Base-by-base conservation (phyloP, 2,797 vertebrate species). In the Lagodon rhomboides region DNA sequence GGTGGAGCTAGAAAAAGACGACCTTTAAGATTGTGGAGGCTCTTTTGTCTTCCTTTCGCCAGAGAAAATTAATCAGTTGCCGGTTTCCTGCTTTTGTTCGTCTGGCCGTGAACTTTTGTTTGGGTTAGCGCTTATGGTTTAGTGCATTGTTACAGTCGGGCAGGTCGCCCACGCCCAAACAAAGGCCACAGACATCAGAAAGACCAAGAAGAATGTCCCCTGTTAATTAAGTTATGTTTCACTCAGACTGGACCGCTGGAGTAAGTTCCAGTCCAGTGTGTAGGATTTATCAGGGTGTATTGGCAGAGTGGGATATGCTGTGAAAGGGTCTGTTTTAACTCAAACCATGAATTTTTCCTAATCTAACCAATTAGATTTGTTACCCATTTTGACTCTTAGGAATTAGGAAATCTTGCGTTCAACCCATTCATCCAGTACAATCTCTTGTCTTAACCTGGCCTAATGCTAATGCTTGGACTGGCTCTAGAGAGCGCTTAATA, bases 71-170 rank as follows among this genome's bases (percentile, higher is more conserved):
- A 30, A 73, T 78, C 80, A 59, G 51, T 71, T 46, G 15, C 72
- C 0, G 34, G 75, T 73, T 91, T 92, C 93, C 91, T 93, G 83
- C 82, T 86, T 92, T 92, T 93, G 89, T 90, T 91, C 86, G 55
- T 70, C 41, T 46, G 77, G 69, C 83, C 46, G 27, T 87, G 81
- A 85, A 68, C 74, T 68, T 41, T 12, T 82, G 77, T 88, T 84
- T 68, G 64, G 75, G 61, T 73, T 66, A 10, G 61, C 20, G 77
- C 51, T 84, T 25, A 12, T 46, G 77, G 58, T 77, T 79, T 64
- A 50, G 66, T 71, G 51, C 75, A 79, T 80, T 88, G 83, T 89
- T 84, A 27, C 71, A 77, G 67, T 43, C 18, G 17, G 20, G 47
- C 65, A 53, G 61, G 58, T 46, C 68, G 66, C 75, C 80, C 22